Base-by-base conservation (phyloP, 1,140 invertebrate species). In the Megalonaias nervosa region DNA sequence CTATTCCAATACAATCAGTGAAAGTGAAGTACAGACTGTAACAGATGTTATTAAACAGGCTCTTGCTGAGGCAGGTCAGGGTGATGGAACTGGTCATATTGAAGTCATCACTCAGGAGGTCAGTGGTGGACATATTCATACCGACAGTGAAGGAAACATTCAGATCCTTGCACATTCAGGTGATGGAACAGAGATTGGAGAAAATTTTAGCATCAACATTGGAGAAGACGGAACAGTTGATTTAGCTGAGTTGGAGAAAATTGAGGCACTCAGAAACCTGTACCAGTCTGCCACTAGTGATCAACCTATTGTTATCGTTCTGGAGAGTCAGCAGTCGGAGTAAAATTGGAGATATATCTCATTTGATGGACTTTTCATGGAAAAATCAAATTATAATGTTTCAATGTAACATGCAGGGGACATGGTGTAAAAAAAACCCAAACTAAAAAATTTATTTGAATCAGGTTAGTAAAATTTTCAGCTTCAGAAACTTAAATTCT, bases 131-230 rank as follows among this genome's bases (percentile, higher is more conserved):
- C 48, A 58, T 19, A n/a, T 21, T 1, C 60, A 62, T 23, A 62
- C 19, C 13, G 23, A 19, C 23, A 23, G 23, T 9, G 60, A 62
- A n/a, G 60, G 16, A 58, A 74, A 15, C 59, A 74, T 74, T 15
- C 59, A 67, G 26, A 62, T 62, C 19, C 23, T n/a, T 23, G 23
- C 60, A 0, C 19, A 62, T 19, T 4, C 38, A 48, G 38, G 38
- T 4, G 38, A 55, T 2, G n/a, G 38, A 14, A 48, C 64, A 19
- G 67, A 26, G 12, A 70, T 38, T 21, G 70, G 55, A 9, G 68
- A 77, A 38, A 77, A 77, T 31, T 77, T 77, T 26, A 77, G 75
- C 56, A 77, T 77, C 16, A 77, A 77, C 55, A 77, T 77, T 61
- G 65, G 75, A 55, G 75, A 77, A 64, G 75, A 77, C 68, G 75